Evolutionary conservation across 2,113 vertebrate species (phyloP).

Genomic region (Oxyura jamaicensis): DNA sequence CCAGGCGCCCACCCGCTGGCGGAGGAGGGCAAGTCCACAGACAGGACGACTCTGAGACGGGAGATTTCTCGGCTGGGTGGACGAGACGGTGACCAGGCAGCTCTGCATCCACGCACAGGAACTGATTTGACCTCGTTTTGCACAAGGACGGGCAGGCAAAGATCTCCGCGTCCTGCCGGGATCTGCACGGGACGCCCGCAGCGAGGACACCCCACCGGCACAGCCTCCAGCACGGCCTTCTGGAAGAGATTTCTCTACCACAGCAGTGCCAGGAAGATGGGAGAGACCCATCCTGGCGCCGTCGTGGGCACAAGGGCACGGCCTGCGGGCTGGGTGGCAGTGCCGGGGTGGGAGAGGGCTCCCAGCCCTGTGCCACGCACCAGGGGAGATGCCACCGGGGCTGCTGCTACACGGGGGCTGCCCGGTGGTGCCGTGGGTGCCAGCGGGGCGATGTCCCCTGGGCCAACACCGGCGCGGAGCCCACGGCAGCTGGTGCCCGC

Average conservation of each 20-base stretch:
- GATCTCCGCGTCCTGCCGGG: neutral
- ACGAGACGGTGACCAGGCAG: neutral
- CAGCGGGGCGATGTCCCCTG: accelerated
- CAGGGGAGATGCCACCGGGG: neutral
- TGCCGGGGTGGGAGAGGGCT: too few species aligned
- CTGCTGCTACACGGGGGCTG: accelerated
- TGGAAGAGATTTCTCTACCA: neutral
- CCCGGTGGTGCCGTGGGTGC: neutral
- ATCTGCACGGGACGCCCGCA: neutral
- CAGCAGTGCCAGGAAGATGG: neutral
- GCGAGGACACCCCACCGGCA: neutral
- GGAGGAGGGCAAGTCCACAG: neutral
- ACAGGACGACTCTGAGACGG: neutral
- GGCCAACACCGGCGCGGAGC: accelerated
- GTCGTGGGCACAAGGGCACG: neutral
- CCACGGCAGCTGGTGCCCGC: neutral
- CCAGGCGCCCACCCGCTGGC: accelerated
- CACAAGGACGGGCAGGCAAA: neutral
- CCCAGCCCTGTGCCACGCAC: neutral
- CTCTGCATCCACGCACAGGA: neutral
- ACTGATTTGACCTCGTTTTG: neutral
- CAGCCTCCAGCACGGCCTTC: neutral
- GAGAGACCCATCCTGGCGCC: neutral
- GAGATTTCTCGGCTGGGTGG: neutral
- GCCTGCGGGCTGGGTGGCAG: neutral